Percentiles rank a stretch among this genome's conserved stretches.
Conservation (phyloP, 2,797 vertebrate genomes). For the Micromesistius poutassou region DNA sequence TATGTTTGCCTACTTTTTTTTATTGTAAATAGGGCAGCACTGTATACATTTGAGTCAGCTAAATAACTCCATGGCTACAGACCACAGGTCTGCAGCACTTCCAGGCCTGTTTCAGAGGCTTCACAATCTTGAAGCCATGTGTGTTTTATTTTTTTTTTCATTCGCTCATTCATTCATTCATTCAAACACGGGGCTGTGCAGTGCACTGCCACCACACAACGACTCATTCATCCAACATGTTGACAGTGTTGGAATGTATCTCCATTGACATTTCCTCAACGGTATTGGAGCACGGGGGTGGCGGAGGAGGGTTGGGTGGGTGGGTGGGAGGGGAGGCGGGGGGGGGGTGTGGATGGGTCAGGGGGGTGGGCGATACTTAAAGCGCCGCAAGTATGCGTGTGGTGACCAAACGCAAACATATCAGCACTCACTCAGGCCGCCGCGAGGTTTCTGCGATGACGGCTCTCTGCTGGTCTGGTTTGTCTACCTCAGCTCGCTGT, state of each 20-base stretch:
- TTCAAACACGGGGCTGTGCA: conserved; percentile 55
- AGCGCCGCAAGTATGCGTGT: conserved; percentile 59
- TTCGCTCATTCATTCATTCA: conserved; percentile 45
- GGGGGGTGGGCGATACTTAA: conserved; percentile 56
- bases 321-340: conserved; percentile 31
- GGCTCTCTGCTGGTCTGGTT: conserved; percentile 39
- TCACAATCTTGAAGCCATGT: conserved; percentile 35
- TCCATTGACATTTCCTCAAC: conserved; percentile 68
- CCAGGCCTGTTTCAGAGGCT: conserved; percentile 57
- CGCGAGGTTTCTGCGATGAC: conserved; percentile 46
- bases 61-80: conserved; percentile 72
- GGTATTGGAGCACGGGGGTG: conserved; percentile 51
- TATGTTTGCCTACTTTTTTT: conserved; percentile 67
- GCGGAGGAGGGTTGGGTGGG: background rate
- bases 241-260: conserved; percentile 71
- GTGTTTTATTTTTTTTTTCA: conserved; percentile 1
- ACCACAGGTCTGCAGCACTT: conserved; percentile 58
- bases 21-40: conserved; percentile 70
- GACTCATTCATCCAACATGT: conserved; percentile 66
- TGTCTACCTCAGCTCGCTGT: conserved; percentile 68
- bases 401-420: conserved; percentile 65
- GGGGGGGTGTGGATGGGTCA: background rate
- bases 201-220: conserved; percentile 58
- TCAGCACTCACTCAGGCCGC: conserved; percentile 62
- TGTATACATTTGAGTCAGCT: conserved; percentile 70